Evolutionary conservation across 2,797 vertebrate species (phyloP).

Genomic region (Poecile montanus): DNA sequence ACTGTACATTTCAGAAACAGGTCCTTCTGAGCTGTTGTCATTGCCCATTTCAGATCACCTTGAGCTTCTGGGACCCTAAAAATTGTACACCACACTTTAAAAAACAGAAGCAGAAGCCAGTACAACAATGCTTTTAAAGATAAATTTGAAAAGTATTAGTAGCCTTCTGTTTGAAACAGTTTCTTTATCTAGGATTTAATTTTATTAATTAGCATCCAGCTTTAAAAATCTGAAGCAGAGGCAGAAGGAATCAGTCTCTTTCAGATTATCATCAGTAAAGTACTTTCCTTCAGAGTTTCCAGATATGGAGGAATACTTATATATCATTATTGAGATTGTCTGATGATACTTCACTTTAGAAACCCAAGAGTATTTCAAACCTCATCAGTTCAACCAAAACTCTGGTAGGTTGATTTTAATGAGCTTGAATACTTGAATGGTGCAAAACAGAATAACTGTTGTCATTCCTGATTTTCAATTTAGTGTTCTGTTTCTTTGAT

Average conservation of each 20-base stretch:
- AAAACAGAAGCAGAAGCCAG: background rate
- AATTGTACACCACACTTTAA: background rate
- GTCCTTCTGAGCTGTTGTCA: background rate
- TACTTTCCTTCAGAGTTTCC: conserved; percentile 26
- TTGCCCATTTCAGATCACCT: background rate
- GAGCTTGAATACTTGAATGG: background rate
- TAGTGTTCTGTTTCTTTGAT: background rate
- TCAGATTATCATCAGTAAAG: conserved; percentile 18
- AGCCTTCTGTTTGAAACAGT: conserved; percentile 19
- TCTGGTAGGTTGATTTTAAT: conserved; percentile 39
- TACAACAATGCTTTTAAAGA: background rate
- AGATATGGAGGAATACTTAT: conserved; percentile 19
- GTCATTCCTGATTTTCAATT: background rate
- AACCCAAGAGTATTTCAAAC: conserved; percentile 29
- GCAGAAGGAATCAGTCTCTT: conserved; percentile 23
- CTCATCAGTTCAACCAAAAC: conserved; percentile 21
- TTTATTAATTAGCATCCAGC: conserved; percentile 43
- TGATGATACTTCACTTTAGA: conserved; percentile 34
- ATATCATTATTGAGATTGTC: conserved; percentile 27
- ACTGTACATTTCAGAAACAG: background rate
- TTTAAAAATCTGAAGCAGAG: conserved; percentile 36
- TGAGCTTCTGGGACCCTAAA: background rate
- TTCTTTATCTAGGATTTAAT: conserved; percentile 48
- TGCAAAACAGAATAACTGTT: background rate
- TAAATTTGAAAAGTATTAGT: conserved; percentile 20